Evolutionary conservation across 2,888 invertebrate genomes (phyloP).

Genomic region (Anthophora plumipes): DNA sequence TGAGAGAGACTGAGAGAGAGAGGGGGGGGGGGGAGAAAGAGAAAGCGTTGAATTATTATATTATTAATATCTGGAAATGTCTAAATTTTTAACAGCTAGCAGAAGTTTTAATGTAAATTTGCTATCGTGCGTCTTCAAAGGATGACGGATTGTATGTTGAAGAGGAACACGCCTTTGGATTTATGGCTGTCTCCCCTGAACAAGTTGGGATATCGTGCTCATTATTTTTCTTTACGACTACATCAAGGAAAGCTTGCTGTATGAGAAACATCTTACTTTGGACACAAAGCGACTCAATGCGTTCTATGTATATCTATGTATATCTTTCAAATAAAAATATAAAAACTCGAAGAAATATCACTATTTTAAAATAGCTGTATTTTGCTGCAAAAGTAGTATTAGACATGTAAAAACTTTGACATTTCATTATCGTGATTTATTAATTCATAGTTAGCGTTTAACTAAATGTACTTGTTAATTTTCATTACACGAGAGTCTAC

Average conservation of each 20-base stretch:
- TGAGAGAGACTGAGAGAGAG: too few relatives aligned
- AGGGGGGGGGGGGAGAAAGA: too few relatives aligned
- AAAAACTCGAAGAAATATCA: background rate
- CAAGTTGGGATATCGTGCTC: conserved; percentile 2
- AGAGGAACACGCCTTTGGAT: conserved; percentile 1
- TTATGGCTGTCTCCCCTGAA: conserved; percentile 12
- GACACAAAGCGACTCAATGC: too few relatives aligned
- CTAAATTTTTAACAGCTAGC: background rate
- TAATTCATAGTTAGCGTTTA: too few relatives aligned
- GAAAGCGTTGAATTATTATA: background rate
- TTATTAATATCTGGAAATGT: background rate
- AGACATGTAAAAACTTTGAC: too few relatives aligned
- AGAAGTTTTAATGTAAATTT: background rate
- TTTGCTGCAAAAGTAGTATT: too few relatives aligned
- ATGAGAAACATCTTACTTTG: background rate
- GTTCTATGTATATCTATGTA: too few relatives aligned
- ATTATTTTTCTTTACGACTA: conserved; percentile 22
- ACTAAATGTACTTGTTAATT: too few relatives aligned
- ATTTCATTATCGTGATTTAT: too few relatives aligned
- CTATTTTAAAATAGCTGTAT: background rate
- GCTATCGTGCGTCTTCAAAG: background rate
- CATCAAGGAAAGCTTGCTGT: background rate
- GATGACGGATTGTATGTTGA: background rate
- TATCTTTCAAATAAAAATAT: background rate
- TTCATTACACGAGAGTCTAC: too few relatives aligned